Percentiles rank a stretch among this genome's conserved stretches.
These are phyloP conservation scores for Aricia agestis DNA, from an alignment of 1,140 invertebrate genomes.

Conservation along the genomic window DNA sequence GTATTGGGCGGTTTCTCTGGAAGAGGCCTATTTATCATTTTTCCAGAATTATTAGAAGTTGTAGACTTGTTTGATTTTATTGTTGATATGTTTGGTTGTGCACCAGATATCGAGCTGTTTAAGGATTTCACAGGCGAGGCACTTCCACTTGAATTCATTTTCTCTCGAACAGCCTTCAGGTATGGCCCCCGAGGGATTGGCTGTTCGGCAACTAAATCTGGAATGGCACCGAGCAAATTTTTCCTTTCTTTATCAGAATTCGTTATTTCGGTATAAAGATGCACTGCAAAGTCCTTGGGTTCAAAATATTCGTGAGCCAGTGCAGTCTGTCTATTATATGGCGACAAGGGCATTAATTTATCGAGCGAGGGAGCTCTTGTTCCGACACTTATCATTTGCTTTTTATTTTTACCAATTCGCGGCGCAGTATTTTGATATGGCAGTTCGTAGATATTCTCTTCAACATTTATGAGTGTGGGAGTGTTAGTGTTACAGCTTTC, in stretches of 20 bases:
- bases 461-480: constrained; percentile 49
- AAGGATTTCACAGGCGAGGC: constrained; percentile 30
- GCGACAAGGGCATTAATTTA: constrained; percentile 74
- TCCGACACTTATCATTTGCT: constrained; percentile 77
- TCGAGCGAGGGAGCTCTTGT: constrained; percentile 80
- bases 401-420: constrained; percentile 58
- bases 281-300: constrained; percentile 80
- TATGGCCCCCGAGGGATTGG: constrained; percentile 60
- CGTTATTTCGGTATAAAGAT: constrained; percentile 84
- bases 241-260: constrained; percentile 65
- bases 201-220: constrained; percentile 57
- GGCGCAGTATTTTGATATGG: constrained; percentile 72
- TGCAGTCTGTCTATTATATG: constrained; percentile 75
- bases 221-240: constrained; percentile 54
- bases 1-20: constrained; percentile 78
- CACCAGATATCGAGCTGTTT: constrained; percentile 27
- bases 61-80: constrained; percentile 60
- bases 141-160: constrained; percentile 38
- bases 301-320: constrained; percentile 83
- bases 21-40: constrained; percentile 82
- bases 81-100: constrained; percentile 33
- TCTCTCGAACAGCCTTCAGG: constrained; percentile 60
- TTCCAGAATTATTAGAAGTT: constrained; percentile 71
- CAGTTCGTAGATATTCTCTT: constrained; percentile 82
- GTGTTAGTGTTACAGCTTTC: constrained; percentile 81